Base-by-base conservation (phyloP, 2,888 invertebrate genomes). In the Drosophila emarginata region DNA sequence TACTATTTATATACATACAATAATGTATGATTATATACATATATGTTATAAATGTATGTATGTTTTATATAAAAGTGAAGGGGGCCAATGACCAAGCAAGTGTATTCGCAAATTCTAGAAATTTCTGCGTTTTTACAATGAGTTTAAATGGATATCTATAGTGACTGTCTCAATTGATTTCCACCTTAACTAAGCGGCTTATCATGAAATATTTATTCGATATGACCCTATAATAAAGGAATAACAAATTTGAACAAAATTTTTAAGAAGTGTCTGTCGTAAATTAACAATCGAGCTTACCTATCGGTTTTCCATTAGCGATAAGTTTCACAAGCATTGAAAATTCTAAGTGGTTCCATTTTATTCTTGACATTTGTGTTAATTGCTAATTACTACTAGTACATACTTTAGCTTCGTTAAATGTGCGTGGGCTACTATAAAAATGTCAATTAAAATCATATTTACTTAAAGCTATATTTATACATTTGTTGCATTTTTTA, bases 371-470 rank as follows among this genome's bases (percentile, higher is more conserved):
- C 53, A 67, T 67, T 54, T 14, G 26, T 14, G 15, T 53, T 66
- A 65, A 73, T 39, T 65, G 28, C 53, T 39, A 45, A 59, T n/a
- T 56, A 32, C 32, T 32, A 11, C 9, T 32, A 32, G 32, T 32
- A 32, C 32, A 32, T 32, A 32, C 32, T 32, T 32, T 32, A 11
- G 32, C 32, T 9, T 4, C 9, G 2, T 9, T 2, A 32, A 56
- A 12, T 12, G 12, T 6, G 56, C 56, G 18, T 21, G 28, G 36
- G 32, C 56, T 61, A 64, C 67, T 80, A 79, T 80, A 88, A 68
- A 88, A 77, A 61, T 64, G 86, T 67, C 80, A 82, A 80, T 88
- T 86, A 88, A 88, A 80, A 79, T 66, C 70, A 60, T 69, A 86
- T 80, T 80, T 85, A 45, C 45, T 21, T 45, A 21, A 26, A 50